Evolutionary conservation across 1,140 invertebrate species (phyloP).

Genomic region (Meloidogyne chitwoodi): DNA sequence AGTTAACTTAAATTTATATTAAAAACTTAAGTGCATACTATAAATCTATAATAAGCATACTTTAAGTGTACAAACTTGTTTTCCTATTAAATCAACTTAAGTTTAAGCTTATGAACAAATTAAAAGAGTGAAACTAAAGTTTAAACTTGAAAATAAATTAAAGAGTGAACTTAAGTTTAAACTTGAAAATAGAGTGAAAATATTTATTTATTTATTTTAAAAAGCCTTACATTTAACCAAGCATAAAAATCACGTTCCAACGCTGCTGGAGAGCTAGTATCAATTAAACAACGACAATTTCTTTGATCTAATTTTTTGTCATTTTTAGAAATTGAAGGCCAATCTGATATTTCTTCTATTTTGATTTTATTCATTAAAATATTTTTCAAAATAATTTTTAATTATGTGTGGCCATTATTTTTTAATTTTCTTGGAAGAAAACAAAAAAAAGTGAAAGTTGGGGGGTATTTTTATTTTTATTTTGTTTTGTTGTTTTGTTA

Average conservation of each 20-base stretch:
- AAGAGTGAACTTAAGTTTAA: neutral
- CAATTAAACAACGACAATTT: slow-evolving; percentile 47
- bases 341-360: neutral
- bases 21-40: too few species aligned
- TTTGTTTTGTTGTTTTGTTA: neutral
- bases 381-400: neutral
- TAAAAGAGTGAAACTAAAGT: neutral
- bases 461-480: too few species aligned
- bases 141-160: neutral
- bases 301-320: neutral
- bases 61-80: too few species aligned
- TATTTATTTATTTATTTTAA: neutral
- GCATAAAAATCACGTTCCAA: slow-evolving; percentile 56
- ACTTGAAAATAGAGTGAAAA: neutral
- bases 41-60: too few species aligned
- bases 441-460: neutral
- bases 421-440: neutral
- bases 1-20: too few species aligned
- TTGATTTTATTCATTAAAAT: neutral
- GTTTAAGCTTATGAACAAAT: neutral
- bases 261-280: slow-evolving; percentile 48
- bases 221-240: slow-evolving; percentile 51
- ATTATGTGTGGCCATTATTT: neutral
- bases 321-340: neutral
- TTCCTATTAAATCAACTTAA: too few species aligned